phyloP scores from a whole-genome alignment of 2,888 invertebrate species.

The Aromia moschata region DNA sequence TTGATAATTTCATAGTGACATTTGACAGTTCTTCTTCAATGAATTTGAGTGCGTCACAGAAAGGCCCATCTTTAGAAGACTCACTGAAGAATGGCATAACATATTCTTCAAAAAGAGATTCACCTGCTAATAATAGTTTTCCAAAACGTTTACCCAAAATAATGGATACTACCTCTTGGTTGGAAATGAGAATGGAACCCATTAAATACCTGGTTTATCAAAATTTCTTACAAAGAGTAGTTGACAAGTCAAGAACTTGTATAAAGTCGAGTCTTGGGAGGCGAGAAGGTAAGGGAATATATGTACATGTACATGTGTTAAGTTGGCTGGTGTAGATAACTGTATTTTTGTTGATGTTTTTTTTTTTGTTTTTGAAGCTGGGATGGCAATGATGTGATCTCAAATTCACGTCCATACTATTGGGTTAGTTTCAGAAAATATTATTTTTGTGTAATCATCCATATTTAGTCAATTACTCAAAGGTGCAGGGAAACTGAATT shows the following conservation, averaged over 20 bases:
- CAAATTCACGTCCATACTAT: too few species aligned
- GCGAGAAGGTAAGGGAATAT: too few species aligned
- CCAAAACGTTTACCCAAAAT: neutral
- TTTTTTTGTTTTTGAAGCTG: too few species aligned
- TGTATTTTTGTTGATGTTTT: too few species aligned
- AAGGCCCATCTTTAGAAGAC: neutral
- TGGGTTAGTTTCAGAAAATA: too few species aligned
- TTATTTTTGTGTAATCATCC: too few species aligned
- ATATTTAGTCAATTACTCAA: too few species aligned
- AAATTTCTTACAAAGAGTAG: constrained; percentile 21
- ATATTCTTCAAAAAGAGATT: neutral
- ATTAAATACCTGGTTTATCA: constrained; percentile 37
- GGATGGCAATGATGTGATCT: too few species aligned
- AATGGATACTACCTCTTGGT: constrained; percentile 3
- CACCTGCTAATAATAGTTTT: neutral
- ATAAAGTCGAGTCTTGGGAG: neutral
- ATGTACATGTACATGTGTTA: too few species aligned
- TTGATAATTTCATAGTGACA: constrained; percentile 29
- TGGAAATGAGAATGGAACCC: constrained; percentile 24
- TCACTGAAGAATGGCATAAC: neutral
- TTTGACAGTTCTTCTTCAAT: constrained; percentile 25
- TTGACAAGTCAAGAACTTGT: constrained; percentile 22
- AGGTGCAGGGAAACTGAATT: too few species aligned
- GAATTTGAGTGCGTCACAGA: constrained; percentile 5
- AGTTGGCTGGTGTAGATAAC: too few species aligned